Percentiles rank a stretch among this genome's conserved stretches.
These are phyloP conservation scores for Pangasius macronema DNA, from an alignment of 2,797 vertebrate species.

Conservation along the genomic window DNA sequence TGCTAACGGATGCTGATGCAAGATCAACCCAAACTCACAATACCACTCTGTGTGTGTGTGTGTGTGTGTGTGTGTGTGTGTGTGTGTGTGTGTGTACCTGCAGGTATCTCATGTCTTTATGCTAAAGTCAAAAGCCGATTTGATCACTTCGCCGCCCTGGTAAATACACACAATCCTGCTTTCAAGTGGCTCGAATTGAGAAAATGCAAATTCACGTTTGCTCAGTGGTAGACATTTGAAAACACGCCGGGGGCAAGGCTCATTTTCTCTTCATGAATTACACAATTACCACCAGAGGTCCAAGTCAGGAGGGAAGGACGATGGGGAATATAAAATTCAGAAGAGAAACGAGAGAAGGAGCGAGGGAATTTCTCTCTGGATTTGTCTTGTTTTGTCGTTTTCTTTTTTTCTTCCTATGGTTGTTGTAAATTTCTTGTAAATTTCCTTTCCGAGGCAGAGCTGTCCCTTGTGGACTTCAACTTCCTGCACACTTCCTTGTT, in stretches of 20 bases:
- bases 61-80: slow-evolving; percentile 17
- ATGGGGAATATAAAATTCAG: not conserved
- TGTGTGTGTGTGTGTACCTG: not conserved
- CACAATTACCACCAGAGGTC: slow-evolving; percentile 23
- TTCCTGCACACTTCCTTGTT: not conserved
- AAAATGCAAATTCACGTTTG: not conserved
- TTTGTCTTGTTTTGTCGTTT: not conserved
- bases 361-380: slow-evolving; percentile 15
- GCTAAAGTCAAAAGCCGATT: not conserved
- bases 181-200: not conserved
- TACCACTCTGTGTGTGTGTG: not conserved
- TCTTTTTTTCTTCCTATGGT: not conserved
- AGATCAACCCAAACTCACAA: not conserved
- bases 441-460: not conserved
- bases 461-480: not conserved
- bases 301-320: slow-evolving; percentile 3
- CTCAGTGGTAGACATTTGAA: slow-evolving; percentile 1
- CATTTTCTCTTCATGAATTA: slow-evolving; percentile 37
- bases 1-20: not conserved
- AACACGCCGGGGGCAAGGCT: slow-evolving; percentile 8
- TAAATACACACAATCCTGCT: not conserved
- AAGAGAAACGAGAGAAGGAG: not conserved
- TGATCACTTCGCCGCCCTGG: not conserved
- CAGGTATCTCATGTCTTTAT: not conserved
- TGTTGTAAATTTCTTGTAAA: not conserved